Evolutionary conservation across 2,888 invertebrate species (phyloP).

Genomic region (Nowickia ferox): DNA sequence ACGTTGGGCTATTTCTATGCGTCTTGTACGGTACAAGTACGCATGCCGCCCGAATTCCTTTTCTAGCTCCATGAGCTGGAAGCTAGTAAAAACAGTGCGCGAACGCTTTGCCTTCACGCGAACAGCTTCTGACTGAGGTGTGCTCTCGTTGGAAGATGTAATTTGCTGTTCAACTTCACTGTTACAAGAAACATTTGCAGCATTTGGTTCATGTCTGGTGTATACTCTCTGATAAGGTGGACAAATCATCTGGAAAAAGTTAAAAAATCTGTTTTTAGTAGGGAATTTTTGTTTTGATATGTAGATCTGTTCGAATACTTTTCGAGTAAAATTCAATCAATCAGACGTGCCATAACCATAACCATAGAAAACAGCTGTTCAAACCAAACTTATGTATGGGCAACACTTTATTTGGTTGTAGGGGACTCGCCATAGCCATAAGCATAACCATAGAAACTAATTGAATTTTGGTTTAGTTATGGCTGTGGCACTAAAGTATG

Average conservation of each 20-base stretch:
- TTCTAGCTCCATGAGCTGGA: constrained; percentile 96
- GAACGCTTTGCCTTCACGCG: constrained; percentile 87
- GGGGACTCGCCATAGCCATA: too few species aligned
- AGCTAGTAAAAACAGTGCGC: constrained; percentile 96
- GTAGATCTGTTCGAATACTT: too few species aligned
- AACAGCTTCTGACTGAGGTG: constrained; percentile 22
- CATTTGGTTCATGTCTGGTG: constrained; percentile 8
- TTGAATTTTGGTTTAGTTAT: too few species aligned
- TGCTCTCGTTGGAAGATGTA: constrained; percentile 37
- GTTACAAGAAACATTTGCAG: neutral
- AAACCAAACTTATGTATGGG: too few species aligned
- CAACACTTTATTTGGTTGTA: too few species aligned
- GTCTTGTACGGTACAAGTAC: constrained; percentile 94
- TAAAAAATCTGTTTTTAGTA: neutral
- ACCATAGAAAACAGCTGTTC: too few species aligned
- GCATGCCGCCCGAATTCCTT: constrained; percentile 97
- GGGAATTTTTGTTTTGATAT: too few species aligned
- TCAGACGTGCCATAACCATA: too few species aligned
- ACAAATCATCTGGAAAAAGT: constrained; percentile 31
- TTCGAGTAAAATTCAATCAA: too few species aligned
- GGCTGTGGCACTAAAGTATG: too few species aligned
- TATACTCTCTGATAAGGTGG: constrained; percentile 18
- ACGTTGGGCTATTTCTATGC: constrained; percentile 97
- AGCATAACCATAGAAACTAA: too few species aligned
- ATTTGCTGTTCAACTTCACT: constrained; percentile 43